These are phyloP conservation scores for Coboldia fuscipes DNA, from an alignment of 1,140 invertebrate species.

Conservation along the genomic window DNA sequence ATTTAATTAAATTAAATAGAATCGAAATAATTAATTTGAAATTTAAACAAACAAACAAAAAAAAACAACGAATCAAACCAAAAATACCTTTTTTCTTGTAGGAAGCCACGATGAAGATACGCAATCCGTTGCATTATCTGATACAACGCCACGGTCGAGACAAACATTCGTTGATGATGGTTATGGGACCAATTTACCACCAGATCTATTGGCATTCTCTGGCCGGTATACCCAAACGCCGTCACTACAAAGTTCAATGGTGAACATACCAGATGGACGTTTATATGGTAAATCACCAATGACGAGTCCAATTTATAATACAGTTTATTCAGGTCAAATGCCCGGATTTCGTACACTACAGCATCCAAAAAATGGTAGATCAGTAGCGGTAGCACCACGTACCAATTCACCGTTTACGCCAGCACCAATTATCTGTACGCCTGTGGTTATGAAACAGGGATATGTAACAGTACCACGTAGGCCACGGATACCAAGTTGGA, in stretches of 20 bases:
- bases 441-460: constrained; percentile 43
- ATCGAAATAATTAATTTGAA: not conserved
- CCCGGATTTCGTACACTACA: constrained; percentile 16
- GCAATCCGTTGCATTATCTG: constrained; percentile 30
- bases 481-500: constrained; percentile 62
- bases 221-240: constrained; percentile 37
- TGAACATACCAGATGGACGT: constrained; percentile 42
- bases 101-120: constrained; percentile 38
- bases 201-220: constrained; percentile 61
- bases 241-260: constrained; percentile 47
- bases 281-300: constrained; percentile 17
- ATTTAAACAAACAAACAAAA: not conserved
- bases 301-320: constrained; percentile 18
- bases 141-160: constrained; percentile 15
- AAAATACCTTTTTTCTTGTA: constrained; percentile 9
- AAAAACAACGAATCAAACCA: not conserved
- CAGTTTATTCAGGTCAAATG: not conserved
- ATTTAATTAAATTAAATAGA: not conserved
- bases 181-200: constrained; percentile 28
- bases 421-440: constrained; percentile 25
- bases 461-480: constrained; percentile 69
- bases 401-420: constrained; percentile 45
- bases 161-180: constrained; percentile 19
- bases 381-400: constrained; percentile 28
- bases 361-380: constrained; percentile 17